These are phyloP conservation scores for Chaetodon trifasciatus DNA, from an alignment of 2,797 vertebrate genomes.

Conservation along the genomic window DNA sequence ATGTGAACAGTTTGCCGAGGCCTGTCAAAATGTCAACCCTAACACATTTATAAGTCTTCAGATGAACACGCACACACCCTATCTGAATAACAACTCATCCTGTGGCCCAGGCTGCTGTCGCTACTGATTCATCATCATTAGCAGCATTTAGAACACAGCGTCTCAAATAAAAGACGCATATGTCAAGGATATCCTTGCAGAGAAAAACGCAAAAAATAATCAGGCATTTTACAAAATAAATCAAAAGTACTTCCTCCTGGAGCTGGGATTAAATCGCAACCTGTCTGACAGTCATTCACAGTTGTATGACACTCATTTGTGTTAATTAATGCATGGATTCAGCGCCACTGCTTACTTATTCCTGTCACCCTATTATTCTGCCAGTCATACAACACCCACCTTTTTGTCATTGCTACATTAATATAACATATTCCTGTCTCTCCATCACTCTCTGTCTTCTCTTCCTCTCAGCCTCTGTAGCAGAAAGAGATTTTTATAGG, in stretches of 20 bases:
- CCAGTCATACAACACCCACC: conserved; percentile 69
- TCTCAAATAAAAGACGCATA: conserved; percentile 65
- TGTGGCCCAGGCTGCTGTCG: conserved; percentile 73
- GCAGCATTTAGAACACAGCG: conserved; percentile 72
- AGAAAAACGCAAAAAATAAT: conserved; percentile 56
- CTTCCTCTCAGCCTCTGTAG: conserved; percentile 24
- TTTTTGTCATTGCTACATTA: conserved; percentile 72
- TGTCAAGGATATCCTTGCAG: conserved; percentile 58
- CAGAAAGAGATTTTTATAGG: conserved; percentile 52
- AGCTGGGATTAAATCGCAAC: conserved; percentile 64
- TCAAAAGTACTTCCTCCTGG: conserved; percentile 49
- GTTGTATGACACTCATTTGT: conserved; percentile 64
- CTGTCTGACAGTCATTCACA: conserved; percentile 59
- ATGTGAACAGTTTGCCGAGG: conserved; percentile 81
- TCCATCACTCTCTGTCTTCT: conserved; percentile 39
- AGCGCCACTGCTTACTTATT: conserved; percentile 54
- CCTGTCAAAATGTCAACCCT: conserved; percentile 84
- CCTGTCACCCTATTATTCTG: conserved; percentile 64
- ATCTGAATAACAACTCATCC: conserved; percentile 82
- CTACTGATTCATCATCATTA: conserved; percentile 84
- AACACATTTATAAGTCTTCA: conserved; percentile 83
- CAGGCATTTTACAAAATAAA: conserved; percentile 57
- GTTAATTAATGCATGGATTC: conserved; percentile 77
- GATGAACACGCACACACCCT: conserved; percentile 75
- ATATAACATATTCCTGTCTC: conserved; percentile 67